A percentile compares a stretch with the other conserved stretches of the same genome.
These are phyloP conservation scores for Melieria omissa DNA, from an alignment of 2,888 invertebrate species.

Conservation along the genomic window DNA sequence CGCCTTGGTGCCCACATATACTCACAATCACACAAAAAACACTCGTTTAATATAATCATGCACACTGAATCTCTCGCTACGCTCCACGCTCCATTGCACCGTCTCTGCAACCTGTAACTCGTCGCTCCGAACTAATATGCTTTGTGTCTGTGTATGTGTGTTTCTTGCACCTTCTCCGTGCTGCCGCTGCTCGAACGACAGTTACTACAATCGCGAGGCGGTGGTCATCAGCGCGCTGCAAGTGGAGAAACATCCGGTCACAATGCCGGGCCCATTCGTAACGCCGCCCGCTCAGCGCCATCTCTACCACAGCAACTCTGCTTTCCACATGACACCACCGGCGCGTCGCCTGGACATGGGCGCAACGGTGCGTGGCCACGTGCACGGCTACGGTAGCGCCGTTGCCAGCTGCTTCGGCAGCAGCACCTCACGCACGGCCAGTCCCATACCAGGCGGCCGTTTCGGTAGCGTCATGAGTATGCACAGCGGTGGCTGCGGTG, in stretches of 20 bases:
- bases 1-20: slow-evolving; percentile 11
- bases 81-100: background rate
- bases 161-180: background rate
- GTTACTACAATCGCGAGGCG: slow-evolving; percentile 92
- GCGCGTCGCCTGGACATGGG: slow-evolving; percentile 70
- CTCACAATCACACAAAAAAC: background rate
- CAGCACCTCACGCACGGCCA: slow-evolving; percentile 64
- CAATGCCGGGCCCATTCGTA: slow-evolving; percentile 84
- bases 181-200: slow-evolving; percentile 57
- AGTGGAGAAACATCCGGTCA: slow-evolving; percentile 91
- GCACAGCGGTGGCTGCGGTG: slow-evolving; percentile 65
- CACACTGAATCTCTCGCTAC: background rate
- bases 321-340: slow-evolving; percentile 77
- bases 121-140: background rate
- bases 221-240: slow-evolving; percentile 93
- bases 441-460: slow-evolving; percentile 71
- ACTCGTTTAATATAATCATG: background rate
- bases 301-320: slow-evolving; percentile 71
- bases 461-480: slow-evolving; percentile 74
- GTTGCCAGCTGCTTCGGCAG: slow-evolving; percentile 14
- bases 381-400: slow-evolving; percentile 36
- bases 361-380: slow-evolving; percentile 49
- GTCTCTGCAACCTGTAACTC: slow-evolving; percentile 11
- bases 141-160: background rate
- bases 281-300: slow-evolving; percentile 76